Evolutionary conservation across 2,113 vertebrate species (phyloP).

Genomic region (Tragelaphus buxtoni): DNA sequence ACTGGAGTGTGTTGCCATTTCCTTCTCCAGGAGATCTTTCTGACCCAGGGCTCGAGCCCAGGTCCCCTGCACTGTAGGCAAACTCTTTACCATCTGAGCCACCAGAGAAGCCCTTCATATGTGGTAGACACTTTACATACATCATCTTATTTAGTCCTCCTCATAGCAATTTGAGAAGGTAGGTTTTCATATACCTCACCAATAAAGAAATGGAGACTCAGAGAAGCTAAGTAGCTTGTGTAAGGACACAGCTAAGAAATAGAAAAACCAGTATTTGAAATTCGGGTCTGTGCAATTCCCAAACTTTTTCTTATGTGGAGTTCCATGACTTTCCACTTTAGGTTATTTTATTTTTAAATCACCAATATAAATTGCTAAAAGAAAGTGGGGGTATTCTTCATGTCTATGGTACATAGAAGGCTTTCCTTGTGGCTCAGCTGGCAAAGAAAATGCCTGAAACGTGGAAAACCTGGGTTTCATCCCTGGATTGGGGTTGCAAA

Average conservation of each 20-base stretch:
- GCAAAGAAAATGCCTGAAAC: neutral
- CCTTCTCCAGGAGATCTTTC: neutral
- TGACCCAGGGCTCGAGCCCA: neutral
- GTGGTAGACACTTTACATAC: neutral
- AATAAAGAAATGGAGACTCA: slow-evolving; percentile 17
- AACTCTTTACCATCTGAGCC: neutral
- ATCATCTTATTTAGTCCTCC: neutral
- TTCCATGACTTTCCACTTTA: neutral
- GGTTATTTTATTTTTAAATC: neutral
- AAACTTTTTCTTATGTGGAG: neutral
- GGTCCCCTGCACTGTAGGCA: neutral
- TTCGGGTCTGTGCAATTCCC: neutral
- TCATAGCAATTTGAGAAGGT: neutral
- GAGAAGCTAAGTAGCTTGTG: slow-evolving; percentile 14
- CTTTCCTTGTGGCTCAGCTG: neutral
- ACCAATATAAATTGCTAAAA: neutral
- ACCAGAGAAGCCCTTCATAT: neutral
- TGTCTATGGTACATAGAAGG: neutral
- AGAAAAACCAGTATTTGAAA: neutral
- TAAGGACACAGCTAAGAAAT: neutral
- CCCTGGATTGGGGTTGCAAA: neutral
- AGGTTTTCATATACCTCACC: neutral
- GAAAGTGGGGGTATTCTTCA: neutral
- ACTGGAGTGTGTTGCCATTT: neutral
- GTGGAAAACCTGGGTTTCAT: neutral